A percentile compares a stretch with the other conserved stretches of the same genome.
These are phyloP conservation scores for Patiria pectinifera DNA, from an alignment of 53 echinoderm and acorn worm species.

Conservation along the genomic window DNA sequence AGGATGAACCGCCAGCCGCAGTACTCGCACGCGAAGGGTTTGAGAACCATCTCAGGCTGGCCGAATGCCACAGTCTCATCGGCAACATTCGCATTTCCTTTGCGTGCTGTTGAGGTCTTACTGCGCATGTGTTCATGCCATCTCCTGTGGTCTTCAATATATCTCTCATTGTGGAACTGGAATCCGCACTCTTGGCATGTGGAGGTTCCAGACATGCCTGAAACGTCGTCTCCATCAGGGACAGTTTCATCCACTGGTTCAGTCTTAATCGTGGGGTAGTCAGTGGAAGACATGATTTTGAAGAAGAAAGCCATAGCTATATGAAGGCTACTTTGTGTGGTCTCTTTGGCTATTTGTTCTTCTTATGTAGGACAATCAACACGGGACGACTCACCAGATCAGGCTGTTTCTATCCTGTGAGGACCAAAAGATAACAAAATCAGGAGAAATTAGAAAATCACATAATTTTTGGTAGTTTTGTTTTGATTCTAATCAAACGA, in stretches of 20 bases:
- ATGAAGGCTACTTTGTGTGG: not conserved
- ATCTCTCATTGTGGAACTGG: not conserved
- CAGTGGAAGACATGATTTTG: not conserved
- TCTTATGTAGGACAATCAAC: not conserved
- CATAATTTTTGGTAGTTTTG: too few species aligned
- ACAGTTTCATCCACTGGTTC: not conserved
- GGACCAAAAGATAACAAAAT: not conserved
- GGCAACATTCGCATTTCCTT: not conserved
- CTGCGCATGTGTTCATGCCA: constrained; percentile 50
- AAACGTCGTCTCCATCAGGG: not conserved
- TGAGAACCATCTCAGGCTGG: constrained; percentile 9
- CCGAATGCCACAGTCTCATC: not conserved
- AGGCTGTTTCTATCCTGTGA: not conserved
- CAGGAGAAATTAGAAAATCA: too few species aligned
- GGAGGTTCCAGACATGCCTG: not conserved
- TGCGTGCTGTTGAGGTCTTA: not conserved
- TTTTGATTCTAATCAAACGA: too few species aligned
- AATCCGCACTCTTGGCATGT: constrained; percentile 44
- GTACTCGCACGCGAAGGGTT: constrained; percentile 52
- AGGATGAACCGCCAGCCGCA: constrained; percentile 55
- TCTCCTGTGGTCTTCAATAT: constrained; percentile 39
- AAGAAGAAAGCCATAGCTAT: constrained; percentile 27
- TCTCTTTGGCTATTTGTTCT: not conserved
- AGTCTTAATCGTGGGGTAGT: not conserved
- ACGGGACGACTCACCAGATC: not conserved